Percentiles rank a stretch among this genome's conserved stretches.
phyloP scores from a whole-genome alignment of 2,113 vertebrate species.

The Blennius ocellaris region DNA sequence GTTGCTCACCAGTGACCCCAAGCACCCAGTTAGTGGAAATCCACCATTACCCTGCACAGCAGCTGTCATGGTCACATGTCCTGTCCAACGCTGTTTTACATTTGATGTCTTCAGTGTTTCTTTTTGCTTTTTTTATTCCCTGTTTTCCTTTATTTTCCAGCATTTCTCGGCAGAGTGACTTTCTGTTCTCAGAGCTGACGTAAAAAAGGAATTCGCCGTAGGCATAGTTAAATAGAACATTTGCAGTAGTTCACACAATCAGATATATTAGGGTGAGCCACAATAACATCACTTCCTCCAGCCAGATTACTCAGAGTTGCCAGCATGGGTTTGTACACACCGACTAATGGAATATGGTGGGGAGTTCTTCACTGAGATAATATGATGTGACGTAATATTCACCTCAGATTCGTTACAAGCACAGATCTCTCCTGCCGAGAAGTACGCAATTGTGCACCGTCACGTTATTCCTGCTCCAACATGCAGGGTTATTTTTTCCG shows the following conservation, averaged over 20 bases:
- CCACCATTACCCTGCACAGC: slow-evolving; percentile 25
- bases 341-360: neutral
- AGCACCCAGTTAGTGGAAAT: slow-evolving; percentile 27
- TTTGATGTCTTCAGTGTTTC: slow-evolving; percentile 74
- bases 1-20: slow-evolving; percentile 26
- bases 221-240: slow-evolving; percentile 7
- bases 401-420: neutral
- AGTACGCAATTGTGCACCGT: neutral
- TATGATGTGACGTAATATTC: slow-evolving; percentile 9
- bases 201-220: slow-evolving; percentile 16
- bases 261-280: slow-evolving; percentile 19
- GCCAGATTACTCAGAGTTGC: slow-evolving; percentile 49
- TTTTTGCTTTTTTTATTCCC: slow-evolving; percentile 9
- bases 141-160: slow-evolving; percentile 15
- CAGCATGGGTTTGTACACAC: neutral
- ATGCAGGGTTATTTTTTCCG: neutral
- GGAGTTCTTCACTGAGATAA: slow-evolving; percentile 1
- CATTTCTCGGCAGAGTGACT: slow-evolving; percentile 33
- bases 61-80: slow-evolving; percentile 68
- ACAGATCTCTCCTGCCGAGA: neutral
- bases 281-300: slow-evolving; percentile 30
- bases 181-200: slow-evolving; percentile 27
- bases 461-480: neutral
- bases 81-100: slow-evolving; percentile 63
- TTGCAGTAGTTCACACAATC: neutral